phyloP scores from a whole-genome alignment of 2,797 vertebrate genomes.

The Smutsia temminckii region DNA sequence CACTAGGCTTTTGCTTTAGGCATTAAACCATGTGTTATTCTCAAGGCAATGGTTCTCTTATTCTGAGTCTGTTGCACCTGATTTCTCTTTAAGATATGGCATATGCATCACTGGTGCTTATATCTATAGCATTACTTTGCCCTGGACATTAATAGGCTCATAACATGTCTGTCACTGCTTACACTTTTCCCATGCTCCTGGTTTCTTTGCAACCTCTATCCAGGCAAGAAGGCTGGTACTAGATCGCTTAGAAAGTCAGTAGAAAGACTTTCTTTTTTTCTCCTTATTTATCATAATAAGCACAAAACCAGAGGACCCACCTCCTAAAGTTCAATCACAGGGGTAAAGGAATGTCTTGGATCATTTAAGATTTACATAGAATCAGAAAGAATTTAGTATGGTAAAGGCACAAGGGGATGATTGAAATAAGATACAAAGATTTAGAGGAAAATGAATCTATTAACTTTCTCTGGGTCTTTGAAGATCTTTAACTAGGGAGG shows the following conservation, averaged over 20 bases:
- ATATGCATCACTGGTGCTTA: not conserved
- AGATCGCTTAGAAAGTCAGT: not conserved
- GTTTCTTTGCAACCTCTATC: not conserved
- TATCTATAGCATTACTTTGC: not conserved
- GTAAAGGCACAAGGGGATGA: not conserved
- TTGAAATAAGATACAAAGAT: not conserved
- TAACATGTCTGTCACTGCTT: not conserved
- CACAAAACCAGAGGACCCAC: not conserved
- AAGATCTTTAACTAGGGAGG: not conserved
- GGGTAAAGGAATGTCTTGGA: not conserved
- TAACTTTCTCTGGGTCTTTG: not conserved
- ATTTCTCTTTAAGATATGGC: not conserved
- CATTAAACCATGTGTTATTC: not conserved
- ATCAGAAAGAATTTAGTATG: not conserved
- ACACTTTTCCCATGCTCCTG: not conserved
- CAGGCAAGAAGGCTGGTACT: not conserved
- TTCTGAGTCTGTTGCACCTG: not conserved
- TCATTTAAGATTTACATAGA: not conserved
- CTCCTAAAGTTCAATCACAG: not conserved
- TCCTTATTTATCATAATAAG: not conserved
- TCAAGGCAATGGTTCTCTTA: not conserved
- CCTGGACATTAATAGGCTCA: not conserved
- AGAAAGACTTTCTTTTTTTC: not conserved
- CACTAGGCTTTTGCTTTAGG: not conserved
- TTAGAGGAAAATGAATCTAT: not conserved